Percentiles rank a stretch among this genome's conserved stretches.
Evolutionary conservation across 2,888 invertebrate genomes (phyloP).

Genomic region (Anodontia alba): DNA sequence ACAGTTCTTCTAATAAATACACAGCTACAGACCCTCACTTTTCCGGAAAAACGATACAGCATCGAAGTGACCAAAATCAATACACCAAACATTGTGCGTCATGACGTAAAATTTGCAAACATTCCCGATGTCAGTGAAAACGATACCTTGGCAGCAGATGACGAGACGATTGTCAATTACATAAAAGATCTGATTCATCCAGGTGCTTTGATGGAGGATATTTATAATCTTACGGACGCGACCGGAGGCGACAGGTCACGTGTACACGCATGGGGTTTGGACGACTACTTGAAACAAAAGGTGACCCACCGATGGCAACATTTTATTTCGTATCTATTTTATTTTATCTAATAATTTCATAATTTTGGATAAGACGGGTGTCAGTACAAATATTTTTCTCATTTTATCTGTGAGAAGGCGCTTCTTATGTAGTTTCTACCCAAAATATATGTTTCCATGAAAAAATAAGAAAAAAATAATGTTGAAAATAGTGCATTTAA

Average conservation of each 20-base stretch:
- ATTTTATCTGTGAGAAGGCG: neutral
- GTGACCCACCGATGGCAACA: neutral
- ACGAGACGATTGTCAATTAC: neutral
- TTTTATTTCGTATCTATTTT: too few species aligned
- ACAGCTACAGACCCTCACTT: neutral
- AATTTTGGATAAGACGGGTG: neutral
- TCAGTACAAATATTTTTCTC: neutral
- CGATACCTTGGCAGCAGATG: neutral
- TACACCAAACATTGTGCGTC: neutral
- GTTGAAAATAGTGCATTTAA: neutral
- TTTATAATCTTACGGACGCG: neutral
- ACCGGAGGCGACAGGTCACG: neutral
- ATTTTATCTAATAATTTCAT: neutral
- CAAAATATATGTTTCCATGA: too few species aligned
- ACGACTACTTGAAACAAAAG: neutral
- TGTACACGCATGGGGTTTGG: neutral
- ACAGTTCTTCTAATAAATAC: neutral
- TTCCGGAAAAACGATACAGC: neutral
- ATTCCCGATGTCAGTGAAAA: neutral
- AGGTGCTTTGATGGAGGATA: neutral
- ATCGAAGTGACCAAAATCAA: neutral
- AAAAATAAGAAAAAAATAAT: too few species aligned
- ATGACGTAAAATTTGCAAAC: neutral
- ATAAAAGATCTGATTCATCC: neutral
- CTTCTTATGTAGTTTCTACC: neutral